Base-by-base conservation (phyloP, 1,140 invertebrate genomes). In the Drosophila fuyamai region DNA sequence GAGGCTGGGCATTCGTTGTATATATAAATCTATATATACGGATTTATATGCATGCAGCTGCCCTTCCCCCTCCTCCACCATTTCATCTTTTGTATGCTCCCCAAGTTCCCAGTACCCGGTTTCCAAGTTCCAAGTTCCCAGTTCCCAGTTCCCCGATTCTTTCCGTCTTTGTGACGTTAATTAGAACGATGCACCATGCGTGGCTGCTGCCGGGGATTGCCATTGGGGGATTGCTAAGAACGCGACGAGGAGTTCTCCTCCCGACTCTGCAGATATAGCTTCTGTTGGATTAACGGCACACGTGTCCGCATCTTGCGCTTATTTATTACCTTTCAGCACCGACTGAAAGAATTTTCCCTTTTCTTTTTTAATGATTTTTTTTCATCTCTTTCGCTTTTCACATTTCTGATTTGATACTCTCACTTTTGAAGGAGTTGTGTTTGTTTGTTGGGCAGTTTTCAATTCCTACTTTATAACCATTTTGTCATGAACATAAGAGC, bases 261-360 rank as follows among this genome's bases (percentile, higher is more conserved):
- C 29, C 56, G 29, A 23, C 32, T 32, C 46, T 6, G 65, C 65
- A 66, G 65, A 66, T 66, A 54, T 44, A 44, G 65, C 50, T 61
- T 58, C 47, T 77, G 60, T 81, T 77, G 83, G 80, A 88, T 86
- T 86, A 86, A 89, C 84, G 63, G 79, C 76, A 86, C 83, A 86
- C 83, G 83, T 86, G 83, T 86, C 76, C 80, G 83, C 84, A 88
- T 83, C 84, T 76, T 73, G 79, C 75, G 70, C 76, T 89, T 89
- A 88, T 88, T 88, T 88, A 88, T 88, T 88, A 89, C 83, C 83
- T 88, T 88, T 88, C 83, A 88, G 62, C 83, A 61, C 72, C 73
- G 67, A 66, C 81, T 58, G 50, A 57, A 60, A 71, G 63, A 76
- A 77, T 80, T 84, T 84, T 51, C 60, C 65, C 75, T 74, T 73